Evolutionary conservation across 2,113 vertebrate genomes (phyloP).

Genomic region (Syngnathus typhle): DNA sequence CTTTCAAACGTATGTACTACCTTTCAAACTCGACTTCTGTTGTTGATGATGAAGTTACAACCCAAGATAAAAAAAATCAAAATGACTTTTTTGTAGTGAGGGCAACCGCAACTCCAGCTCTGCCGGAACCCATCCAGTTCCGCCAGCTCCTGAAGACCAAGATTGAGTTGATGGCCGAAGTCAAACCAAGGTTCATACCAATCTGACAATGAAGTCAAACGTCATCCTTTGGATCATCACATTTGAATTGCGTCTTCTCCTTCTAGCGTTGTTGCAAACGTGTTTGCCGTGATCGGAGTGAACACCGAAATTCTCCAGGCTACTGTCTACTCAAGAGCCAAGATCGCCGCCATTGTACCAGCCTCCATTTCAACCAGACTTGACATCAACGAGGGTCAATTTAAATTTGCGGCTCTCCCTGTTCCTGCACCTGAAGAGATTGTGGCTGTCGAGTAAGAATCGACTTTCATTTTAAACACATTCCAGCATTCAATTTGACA

Average conservation of each 20-base stretch:
- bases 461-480: neutral
- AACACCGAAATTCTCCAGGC: conserved; percentile 76
- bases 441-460: conserved; percentile 61
- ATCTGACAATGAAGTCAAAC: neutral
- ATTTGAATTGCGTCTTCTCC: conserved; percentile 2
- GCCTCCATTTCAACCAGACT: conserved; percentile 66
- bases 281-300: conserved; percentile 72
- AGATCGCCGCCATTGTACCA: conserved; percentile 52
- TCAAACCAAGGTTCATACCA: conserved; percentile 60
- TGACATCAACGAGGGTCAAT: conserved; percentile 63
- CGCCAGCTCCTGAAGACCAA: conserved; percentile 54
- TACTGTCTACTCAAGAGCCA: conserved; percentile 62
- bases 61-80: neutral
- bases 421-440: conserved; percentile 63
- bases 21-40: neutral
- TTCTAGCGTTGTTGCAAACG: conserved; percentile 65
- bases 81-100: conserved; percentile 37
- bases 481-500: neutral
- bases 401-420: conserved; percentile 72
- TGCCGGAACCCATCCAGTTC: conserved; percentile 49
- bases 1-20: conserved; percentile 46
- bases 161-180: conserved; percentile 52
- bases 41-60: too few relatives aligned
- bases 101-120: conserved; percentile 44
- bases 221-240: neutral